Percentiles rank a stretch among this genome's conserved stretches.
phyloP scores from a whole-genome alignment of 2,888 invertebrate species.

The Auanema freiburgensis region DNA sequence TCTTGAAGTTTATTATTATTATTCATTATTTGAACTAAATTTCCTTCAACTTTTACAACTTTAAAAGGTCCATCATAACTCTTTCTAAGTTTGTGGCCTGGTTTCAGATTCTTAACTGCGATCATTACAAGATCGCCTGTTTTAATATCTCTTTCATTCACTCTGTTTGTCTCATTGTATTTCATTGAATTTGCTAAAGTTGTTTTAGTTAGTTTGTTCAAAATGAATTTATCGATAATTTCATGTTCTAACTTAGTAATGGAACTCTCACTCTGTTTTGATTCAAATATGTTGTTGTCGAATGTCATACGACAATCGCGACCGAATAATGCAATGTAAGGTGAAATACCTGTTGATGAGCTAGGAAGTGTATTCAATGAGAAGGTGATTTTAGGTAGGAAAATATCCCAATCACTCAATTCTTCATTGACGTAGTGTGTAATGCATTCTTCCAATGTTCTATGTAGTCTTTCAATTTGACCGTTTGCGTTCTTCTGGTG shows the following conservation, averaged over 20 bases:
- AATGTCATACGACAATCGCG: slow-evolving; percentile 4
- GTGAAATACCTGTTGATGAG: slow-evolving; percentile 7
- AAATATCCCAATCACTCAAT: slow-evolving; percentile 13
- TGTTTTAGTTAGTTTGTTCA: neutral
- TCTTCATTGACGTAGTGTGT: slow-evolving; percentile 4
- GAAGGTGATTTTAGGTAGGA: slow-evolving; percentile 3
- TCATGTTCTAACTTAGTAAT: too few species aligned
- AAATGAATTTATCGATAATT: neutral
- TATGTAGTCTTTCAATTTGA: slow-evolving; percentile 9
- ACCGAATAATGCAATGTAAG: slow-evolving; percentile 10
- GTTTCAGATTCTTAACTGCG: neutral
- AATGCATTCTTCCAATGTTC: slow-evolving; percentile 10
- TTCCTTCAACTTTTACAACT: neutral
- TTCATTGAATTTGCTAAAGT: neutral
- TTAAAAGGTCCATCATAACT: neutral
- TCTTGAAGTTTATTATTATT: too few species aligned
- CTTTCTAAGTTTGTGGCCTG: neutral
- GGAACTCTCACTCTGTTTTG: too few species aligned
- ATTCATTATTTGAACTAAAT: too few species aligned
- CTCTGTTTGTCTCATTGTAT: neutral
- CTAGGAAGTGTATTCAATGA: neutral
- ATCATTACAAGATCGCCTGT: neutral
- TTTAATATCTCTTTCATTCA: neutral
- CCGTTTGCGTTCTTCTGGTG: slow-evolving; percentile 8
- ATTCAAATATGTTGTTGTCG: neutral